Evolutionary conservation across 2,797 vertebrate species (phyloP), one percentile per base, ranked within the genome.

Genomic region (Chaunax sp.): DNA sequence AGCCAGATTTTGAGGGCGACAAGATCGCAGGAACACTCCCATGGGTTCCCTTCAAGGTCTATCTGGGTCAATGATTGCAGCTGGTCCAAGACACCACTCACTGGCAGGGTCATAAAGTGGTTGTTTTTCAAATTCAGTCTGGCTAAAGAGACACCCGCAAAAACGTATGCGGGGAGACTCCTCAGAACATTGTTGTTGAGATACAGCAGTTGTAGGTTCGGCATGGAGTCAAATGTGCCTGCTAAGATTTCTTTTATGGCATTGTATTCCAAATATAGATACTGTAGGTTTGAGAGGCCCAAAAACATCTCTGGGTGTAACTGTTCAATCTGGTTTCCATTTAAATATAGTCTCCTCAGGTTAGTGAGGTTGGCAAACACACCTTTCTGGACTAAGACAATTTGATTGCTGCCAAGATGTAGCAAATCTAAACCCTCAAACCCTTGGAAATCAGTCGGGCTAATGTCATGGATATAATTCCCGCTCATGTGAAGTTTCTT

Each of bases 211-310:
- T 99, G 98, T 50, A 99, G 90, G 82, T 97, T 99, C 59, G 97
- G 96, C 97, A 99, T 97, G 2, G 96, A 94, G 85, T 98, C 96
- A 90, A 99, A 99, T 3, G 98, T 98, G 55, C 96, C 96, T 0
- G 96, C 97, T 84, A 97, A 87, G 71, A 99, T 95, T 93, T 99
- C 98, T 90, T 95, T 97, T 85, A 99, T 99, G 90, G 97, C 92
- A 91, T 99, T 99, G 93, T 99, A 99, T 95, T 99, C 98, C 96
- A 99, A 93, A 89, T 98, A 99, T 41, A 99, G 93, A 91, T 98
- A 99, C 62, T 99, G 98, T 61, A 99, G 89, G 72, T 99, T 99
- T 78, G 95, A 93, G 47, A 99, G 96, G 28, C 98, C 98, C 65
- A 95, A 84, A 86, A 99, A 99, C 93, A 99, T 99, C 60, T 99